Percentiles rank a stretch among this genome's conserved stretches.
These are phyloP conservation scores for Netelia virgata DNA, from an alignment of 2,888 invertebrate species.

Conservation along the genomic window DNA sequence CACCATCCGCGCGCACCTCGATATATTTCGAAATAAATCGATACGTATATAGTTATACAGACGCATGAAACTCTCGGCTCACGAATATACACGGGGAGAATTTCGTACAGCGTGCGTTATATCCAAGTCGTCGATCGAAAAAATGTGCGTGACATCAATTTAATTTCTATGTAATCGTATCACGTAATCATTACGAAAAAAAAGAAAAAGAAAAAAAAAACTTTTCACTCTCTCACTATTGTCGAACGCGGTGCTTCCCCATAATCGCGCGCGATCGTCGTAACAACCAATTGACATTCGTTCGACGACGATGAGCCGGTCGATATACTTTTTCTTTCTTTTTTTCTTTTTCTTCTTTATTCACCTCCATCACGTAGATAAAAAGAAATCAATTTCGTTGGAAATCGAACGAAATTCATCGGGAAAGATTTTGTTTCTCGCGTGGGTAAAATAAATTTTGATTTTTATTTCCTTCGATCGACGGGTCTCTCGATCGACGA, in stretches of 20 bases:
- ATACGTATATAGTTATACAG: background rate
- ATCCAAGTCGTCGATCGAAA: conserved; percentile 49
- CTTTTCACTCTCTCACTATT: conserved; percentile 60
- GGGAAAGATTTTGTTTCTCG: background rate
- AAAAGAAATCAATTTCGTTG: too few species aligned
- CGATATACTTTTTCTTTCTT: conserved; percentile 12
- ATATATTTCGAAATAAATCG: conserved; percentile 23
- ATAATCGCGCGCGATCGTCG: conserved; percentile 38
- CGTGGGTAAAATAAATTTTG: too few species aligned
- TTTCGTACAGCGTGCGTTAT: conserved; percentile 19
- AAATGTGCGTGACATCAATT: conserved; percentile 63
- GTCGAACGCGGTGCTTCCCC: conserved; percentile 28
- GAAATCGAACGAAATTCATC: too few species aligned
- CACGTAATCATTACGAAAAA: conserved; percentile 65
- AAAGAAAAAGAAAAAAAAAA: too few species aligned
- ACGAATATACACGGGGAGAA: conserved; percentile 1
- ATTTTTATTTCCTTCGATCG: too few species aligned
- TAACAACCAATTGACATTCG: conserved; percentile 41
- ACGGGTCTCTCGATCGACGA: too few species aligned
- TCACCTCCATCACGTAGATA: background rate
- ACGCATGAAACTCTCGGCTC: background rate
- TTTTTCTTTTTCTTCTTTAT: background rate
- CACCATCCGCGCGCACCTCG: background rate
- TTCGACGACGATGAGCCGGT: conserved; percentile 20
- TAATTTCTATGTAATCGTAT: conserved; percentile 66